These are phyloP conservation scores for Agelastica alni DNA, from an alignment of 2,888 invertebrate genomes.

Conservation along the genomic window DNA sequence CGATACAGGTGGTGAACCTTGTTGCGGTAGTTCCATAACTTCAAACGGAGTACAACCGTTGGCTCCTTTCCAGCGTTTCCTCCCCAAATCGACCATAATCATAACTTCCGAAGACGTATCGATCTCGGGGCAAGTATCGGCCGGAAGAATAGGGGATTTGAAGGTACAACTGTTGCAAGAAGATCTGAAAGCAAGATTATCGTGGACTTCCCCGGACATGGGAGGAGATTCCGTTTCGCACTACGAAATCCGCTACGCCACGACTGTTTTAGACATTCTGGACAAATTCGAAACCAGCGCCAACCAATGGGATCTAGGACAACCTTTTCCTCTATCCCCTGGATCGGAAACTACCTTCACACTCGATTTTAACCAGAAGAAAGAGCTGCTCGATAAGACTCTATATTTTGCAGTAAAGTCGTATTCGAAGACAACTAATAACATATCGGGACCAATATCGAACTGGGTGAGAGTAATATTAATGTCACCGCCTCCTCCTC, in stretches of 20 bases:
- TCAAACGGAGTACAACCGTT: slow-evolving; percentile 57
- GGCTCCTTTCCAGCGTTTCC: slow-evolving; percentile 60
- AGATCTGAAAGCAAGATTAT: slow-evolving; percentile 59
- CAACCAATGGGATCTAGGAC: slow-evolving; percentile 55
- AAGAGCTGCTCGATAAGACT: slow-evolving; percentile 57
- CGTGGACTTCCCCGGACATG: slow-evolving; percentile 67
- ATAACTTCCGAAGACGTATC: slow-evolving; percentile 54
- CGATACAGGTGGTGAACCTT: slow-evolving; percentile 53
- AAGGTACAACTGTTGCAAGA: slow-evolving; percentile 56
- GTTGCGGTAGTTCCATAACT: slow-evolving; percentile 62
- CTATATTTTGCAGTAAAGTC: slow-evolving; percentile 62
- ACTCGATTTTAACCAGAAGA: slow-evolving; percentile 57
- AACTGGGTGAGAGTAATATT: slow-evolving; percentile 62
- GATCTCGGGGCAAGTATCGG: slow-evolving; percentile 48
- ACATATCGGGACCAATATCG: slow-evolving; percentile 57
- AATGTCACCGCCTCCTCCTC: slow-evolving; percentile 59
- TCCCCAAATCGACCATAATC: slow-evolving; percentile 58
- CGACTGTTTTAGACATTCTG: slow-evolving; percentile 55
- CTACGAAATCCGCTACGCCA: slow-evolving; percentile 61
- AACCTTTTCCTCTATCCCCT: slow-evolving; percentile 57
- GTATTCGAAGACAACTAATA: slow-evolving; percentile 53
- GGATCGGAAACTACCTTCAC: slow-evolving; percentile 61
- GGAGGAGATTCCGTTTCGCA: slow-evolving; percentile 58
- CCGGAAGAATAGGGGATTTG: slow-evolving; percentile 63
- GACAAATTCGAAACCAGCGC: slow-evolving; percentile 58